Percentiles rank a stretch among this genome's conserved stretches.
Evolutionary conservation across 2,888 invertebrate species (phyloP).

Genomic region (Pachymerium ferrugineum): DNA sequence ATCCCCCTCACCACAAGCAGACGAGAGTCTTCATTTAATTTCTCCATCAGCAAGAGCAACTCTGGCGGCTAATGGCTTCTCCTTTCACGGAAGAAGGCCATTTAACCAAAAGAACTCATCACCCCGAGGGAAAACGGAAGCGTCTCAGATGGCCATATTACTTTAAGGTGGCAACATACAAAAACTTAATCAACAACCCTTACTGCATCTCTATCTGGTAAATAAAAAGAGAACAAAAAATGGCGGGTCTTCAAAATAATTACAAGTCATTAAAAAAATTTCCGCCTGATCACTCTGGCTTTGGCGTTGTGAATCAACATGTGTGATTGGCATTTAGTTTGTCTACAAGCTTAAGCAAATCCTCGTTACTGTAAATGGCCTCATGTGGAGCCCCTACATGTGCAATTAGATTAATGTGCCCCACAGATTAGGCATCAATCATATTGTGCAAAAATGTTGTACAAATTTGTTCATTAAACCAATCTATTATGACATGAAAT

Average conservation of each 20-base stretch:
- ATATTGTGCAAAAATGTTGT: neutral
- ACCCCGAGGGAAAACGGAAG: neutral
- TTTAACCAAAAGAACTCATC: conserved; percentile 18
- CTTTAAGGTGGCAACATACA: neutral
- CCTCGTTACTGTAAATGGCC: conserved; percentile 16
- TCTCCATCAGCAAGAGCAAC: conserved; percentile 2
- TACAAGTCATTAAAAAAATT: conserved; percentile 8
- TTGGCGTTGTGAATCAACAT: neutral
- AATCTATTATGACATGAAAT: neutral
- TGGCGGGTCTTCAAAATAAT: neutral
- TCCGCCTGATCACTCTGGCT: conserved; percentile 1
- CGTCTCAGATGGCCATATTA: neutral
- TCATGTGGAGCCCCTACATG: neutral
- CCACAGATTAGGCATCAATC: neutral
- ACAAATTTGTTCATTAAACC: neutral
- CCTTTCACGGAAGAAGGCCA: neutral
- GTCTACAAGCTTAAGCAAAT: conserved; percentile 22
- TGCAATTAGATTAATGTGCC: neutral
- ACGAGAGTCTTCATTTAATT: neutral
- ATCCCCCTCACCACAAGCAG: neutral
- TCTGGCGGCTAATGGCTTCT: conserved; percentile 4
- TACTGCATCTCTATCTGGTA: neutral
- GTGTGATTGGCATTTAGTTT: conserved; percentile 15
- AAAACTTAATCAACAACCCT: conserved; percentile 2
- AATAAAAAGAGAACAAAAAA: neutral